Evolutionary conservation across 2,113 vertebrate genomes (phyloP).

Genomic region (Tupaia tana): DNA sequence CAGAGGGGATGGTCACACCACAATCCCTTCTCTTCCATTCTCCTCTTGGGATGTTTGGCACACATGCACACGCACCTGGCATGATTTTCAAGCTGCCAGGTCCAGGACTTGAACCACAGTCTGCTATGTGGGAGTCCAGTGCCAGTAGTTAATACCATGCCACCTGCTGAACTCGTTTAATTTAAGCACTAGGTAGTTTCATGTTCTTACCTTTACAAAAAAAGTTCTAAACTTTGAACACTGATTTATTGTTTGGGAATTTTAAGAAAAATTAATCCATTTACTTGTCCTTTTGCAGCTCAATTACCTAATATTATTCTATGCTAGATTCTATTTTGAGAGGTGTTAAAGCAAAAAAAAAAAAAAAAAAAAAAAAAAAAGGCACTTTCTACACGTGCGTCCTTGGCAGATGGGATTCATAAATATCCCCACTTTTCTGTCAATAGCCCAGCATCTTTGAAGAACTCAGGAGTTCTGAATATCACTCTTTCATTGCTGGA

Average conservation of each 20-base stretch:
- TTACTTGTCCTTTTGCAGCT: slow-evolving; percentile 57
- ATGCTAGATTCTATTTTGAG: slow-evolving; percentile 62
- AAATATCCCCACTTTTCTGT: slow-evolving; percentile 51
- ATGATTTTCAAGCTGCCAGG: too few species aligned
- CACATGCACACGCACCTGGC: too few species aligned
- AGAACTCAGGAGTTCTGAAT: background rate
- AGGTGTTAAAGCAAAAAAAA: slow-evolving; percentile 16
- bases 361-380: slow-evolving; percentile 31
- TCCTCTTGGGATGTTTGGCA: too few species aligned
- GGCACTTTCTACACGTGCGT: background rate
- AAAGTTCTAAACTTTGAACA: background rate
- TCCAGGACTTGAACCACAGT: too few species aligned
- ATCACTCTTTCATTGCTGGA: background rate
- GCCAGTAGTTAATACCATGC: too few species aligned
- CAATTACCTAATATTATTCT: slow-evolving; percentile 54
- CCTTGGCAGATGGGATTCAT: slow-evolving; percentile 54
- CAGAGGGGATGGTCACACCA: too few species aligned
- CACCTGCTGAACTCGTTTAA: too few species aligned
- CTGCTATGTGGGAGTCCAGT: too few species aligned
- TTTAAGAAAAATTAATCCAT: slow-evolving; percentile 38
- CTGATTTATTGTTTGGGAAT: slow-evolving; percentile 21
- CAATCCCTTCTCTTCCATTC: too few species aligned
- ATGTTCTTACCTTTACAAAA: background rate
- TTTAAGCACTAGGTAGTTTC: background rate
- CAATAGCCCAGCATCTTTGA: background rate